These are phyloP conservation scores for Petrocephalus microphthalmus DNA, from an alignment of 2,113 vertebrate species.

Conservation along the genomic window DNA sequence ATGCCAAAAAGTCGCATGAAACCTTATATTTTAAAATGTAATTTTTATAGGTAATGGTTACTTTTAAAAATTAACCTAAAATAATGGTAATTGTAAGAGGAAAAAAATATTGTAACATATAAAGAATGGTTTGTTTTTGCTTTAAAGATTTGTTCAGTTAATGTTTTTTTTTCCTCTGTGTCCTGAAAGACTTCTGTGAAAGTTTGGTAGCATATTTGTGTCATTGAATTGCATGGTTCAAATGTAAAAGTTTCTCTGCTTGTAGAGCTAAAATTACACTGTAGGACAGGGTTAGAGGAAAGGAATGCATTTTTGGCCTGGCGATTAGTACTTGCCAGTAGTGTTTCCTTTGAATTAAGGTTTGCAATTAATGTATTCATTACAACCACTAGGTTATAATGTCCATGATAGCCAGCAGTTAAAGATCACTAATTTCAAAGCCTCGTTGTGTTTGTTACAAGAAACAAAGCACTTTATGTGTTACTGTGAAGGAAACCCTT, in stretches of 20 bases:
- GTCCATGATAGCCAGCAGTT: neutral
- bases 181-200: neutral
- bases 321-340: neutral
- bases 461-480: conserved; percentile 24
- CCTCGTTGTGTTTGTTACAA: neutral
- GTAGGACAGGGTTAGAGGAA: neutral
- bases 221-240: conserved; percentile 15
- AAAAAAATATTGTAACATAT: neutral
- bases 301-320: neutral
- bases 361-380: conserved; percentile 12
- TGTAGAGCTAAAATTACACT: neutral
- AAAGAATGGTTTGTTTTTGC: neutral
- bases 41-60: neutral
- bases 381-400: conserved; percentile 14
- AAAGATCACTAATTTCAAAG: neutral
- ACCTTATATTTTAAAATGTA: neutral
- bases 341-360: neutral
- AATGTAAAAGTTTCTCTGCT: neutral
- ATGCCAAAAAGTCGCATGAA: neutral
- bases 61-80: neutral
- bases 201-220: neutral
- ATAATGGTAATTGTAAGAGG: neutral
- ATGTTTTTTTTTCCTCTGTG: neutral
- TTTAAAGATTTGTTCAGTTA: neutral
- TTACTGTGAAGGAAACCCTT: conserved; percentile 18